These are phyloP conservation scores for Drosophila ustulata DNA, from an alignment of 2,888 invertebrate genomes.

Conservation along the genomic window DNA sequence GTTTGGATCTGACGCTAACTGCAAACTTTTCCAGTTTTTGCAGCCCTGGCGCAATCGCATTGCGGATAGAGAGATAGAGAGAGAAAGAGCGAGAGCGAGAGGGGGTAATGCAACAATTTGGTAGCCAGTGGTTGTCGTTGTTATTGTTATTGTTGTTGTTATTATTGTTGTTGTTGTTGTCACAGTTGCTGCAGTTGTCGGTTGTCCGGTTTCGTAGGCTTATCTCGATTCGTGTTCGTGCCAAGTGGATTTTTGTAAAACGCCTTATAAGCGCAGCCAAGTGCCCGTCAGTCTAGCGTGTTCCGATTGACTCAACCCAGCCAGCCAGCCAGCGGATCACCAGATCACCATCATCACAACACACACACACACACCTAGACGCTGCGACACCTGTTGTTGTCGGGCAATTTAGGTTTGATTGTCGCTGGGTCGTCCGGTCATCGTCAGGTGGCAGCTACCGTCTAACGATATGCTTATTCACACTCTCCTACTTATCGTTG, in stretches of 20 bases:
- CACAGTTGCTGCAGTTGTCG: conserved; percentile 29
- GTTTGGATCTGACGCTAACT: neutral
- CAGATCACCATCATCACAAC: conserved; percentile 29
- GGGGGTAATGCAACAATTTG: conserved; percentile 38
- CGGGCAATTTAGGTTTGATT: conserved; percentile 60
- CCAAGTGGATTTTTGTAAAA: conserved; percentile 76
- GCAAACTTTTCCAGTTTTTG: neutral
- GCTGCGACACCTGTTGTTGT: conserved; percentile 36
- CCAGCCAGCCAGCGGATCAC: conserved; percentile 22
- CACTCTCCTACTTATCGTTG: neutral
- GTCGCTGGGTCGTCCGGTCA: conserved; percentile 54
- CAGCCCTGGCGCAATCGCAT: conserved; percentile 8
- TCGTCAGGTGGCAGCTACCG: conserved; percentile 50
- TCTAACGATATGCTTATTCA: conserved; percentile 48
- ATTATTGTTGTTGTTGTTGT: conserved; percentile 6
- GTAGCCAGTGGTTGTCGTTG: conserved; percentile 35
- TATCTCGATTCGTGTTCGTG: conserved; percentile 73
- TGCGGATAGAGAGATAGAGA: no score
- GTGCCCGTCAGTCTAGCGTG: conserved; percentile 82
- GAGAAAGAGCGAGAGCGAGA: no score
- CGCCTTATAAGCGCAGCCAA: conserved; percentile 76
- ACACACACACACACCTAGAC: conserved; percentile 4
- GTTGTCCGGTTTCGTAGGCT: conserved; percentile 67
- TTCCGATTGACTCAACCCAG: conserved; percentile 76
- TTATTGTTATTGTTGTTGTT: conserved; percentile 9